Conservation (phyloP, 2,113 vertebrate species). For the Dunckerocampus dactyliophorus region DNA sequence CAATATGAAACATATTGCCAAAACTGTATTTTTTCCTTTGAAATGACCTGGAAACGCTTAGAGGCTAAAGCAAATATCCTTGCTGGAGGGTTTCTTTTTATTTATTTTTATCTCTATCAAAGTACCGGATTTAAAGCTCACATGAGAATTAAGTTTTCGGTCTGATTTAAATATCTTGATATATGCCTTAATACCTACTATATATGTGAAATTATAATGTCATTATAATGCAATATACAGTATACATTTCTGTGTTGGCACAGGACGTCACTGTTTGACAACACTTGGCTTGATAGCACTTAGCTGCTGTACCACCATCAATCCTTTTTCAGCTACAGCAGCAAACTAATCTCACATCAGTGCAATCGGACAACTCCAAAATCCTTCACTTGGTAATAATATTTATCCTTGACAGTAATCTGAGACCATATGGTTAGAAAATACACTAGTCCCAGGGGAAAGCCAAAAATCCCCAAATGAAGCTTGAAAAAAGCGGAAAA, state of each 20-base stretch:
- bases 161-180: slow-evolving; percentile 15
- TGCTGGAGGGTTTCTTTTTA: slow-evolving; percentile 34
- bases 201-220: neutral
- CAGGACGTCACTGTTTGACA: slow-evolving; percentile 13
- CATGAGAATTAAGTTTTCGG: neutral
- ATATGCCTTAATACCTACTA: neutral
- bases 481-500: slow-evolving; percentile 8
- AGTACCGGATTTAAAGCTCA: slow-evolving; percentile 28
- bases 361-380: slow-evolving; percentile 18
- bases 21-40: slow-evolving; percentile 49
- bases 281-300: slow-evolving; percentile 2
- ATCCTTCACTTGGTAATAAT: slow-evolving; percentile 12
- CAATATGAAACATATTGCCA: slow-evolving; percentile 18
- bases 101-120: too few relatives aligned
- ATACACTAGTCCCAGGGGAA: slow-evolving; percentile 2
- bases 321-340: neutral
- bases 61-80: slow-evolving; percentile 20
- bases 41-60: slow-evolving; percentile 52
- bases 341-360: slow-evolving; percentile 16
- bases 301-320: neutral
- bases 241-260: slow-evolving; percentile 5
- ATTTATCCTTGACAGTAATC: slow-evolving; percentile 34
- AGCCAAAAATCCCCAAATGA: slow-evolving; percentile 11
- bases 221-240: too few relatives aligned
- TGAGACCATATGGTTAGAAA: slow-evolving; percentile 9